These are phyloP conservation scores for Drosophila neonasuta DNA, from an alignment of 2,888 invertebrate genomes.

Conservation along the genomic window DNA sequence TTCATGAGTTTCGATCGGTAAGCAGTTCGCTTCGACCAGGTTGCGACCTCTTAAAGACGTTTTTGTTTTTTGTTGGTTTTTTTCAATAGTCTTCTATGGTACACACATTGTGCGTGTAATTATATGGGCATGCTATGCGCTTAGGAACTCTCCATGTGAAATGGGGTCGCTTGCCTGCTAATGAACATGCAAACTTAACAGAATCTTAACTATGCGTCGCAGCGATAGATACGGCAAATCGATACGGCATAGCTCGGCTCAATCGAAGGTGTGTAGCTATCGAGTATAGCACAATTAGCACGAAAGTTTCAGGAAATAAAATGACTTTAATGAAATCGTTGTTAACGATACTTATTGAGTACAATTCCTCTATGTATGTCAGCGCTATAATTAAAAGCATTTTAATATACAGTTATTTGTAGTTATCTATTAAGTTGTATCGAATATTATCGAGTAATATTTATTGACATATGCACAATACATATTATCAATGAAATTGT, in stretches of 20 bases:
- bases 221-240: background rate
- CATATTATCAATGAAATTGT: too few species aligned
- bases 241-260: background rate
- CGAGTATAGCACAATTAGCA: background rate
- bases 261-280: conserved; percentile 1
- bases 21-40: conserved; percentile 26
- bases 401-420: too few species aligned
- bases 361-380: too few species aligned
- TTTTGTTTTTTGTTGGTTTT: background rate
- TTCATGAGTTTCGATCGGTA: conserved; percentile 65
- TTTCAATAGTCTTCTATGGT: conserved; percentile 28
- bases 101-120: conserved; percentile 54
- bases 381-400: too few species aligned
- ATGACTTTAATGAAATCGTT: background rate
- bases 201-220: conserved; percentile 22
- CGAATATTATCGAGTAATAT: too few species aligned
- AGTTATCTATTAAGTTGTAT: too few species aligned
- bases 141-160: conserved; percentile 24
- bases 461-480: too few species aligned
- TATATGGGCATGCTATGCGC: conserved; percentile 69
- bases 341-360: background rate
- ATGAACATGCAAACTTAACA: conserved; percentile 50
- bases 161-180: conserved; percentile 47
- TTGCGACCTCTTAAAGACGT: conserved; percentile 50
- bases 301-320: background rate